Evolutionary conservation across 1,140 invertebrate genomes (phyloP).

Genomic region (Carposina sasakii): DNA sequence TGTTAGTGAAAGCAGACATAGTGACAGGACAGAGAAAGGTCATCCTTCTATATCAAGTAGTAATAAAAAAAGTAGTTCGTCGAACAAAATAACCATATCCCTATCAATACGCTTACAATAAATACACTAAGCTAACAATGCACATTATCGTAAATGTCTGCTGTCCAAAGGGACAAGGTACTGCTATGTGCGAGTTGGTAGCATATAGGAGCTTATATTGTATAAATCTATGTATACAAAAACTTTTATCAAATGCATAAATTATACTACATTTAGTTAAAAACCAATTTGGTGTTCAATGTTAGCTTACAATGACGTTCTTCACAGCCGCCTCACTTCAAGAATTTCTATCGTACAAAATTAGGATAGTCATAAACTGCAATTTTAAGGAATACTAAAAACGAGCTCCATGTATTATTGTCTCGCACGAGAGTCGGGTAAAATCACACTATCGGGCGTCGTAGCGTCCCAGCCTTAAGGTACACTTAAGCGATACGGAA

Average conservation of each 20-base stretch:
- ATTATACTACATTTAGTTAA: conserved; percentile 36
- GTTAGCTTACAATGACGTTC: conserved; percentile 43
- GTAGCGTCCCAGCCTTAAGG: conserved; percentile 15
- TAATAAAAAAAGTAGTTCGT: too few species aligned
- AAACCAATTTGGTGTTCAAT: conserved; percentile 51
- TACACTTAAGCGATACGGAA: conserved; percentile 31
- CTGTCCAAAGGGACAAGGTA: conserved; percentile 57
- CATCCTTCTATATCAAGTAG: too few species aligned
- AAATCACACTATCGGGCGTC: conserved; percentile 31
- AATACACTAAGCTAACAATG: conserved; percentile 67
- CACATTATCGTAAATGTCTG: conserved; percentile 52
- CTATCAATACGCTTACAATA: conserved; percentile 66
- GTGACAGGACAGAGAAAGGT: conserved; percentile 41
- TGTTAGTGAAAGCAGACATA: conserved; percentile 58
- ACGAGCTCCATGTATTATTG: conserved; percentile 55
- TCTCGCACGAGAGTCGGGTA: conserved; percentile 63
- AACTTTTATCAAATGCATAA: conserved; percentile 36
- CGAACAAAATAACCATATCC: conserved; percentile 44
- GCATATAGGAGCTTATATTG: conserved; percentile 35
- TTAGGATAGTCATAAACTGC: conserved; percentile 21
- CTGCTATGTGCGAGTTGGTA: conserved; percentile 57
- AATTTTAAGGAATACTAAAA: too few species aligned
- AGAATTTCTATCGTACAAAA: conserved; percentile 32
- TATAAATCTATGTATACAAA: conserved; percentile 34
- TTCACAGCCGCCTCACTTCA: conserved; percentile 61